Base-by-base conservation (phyloP, 2,797 vertebrate genomes). In the Poeciliopsis gracilis region DNA sequence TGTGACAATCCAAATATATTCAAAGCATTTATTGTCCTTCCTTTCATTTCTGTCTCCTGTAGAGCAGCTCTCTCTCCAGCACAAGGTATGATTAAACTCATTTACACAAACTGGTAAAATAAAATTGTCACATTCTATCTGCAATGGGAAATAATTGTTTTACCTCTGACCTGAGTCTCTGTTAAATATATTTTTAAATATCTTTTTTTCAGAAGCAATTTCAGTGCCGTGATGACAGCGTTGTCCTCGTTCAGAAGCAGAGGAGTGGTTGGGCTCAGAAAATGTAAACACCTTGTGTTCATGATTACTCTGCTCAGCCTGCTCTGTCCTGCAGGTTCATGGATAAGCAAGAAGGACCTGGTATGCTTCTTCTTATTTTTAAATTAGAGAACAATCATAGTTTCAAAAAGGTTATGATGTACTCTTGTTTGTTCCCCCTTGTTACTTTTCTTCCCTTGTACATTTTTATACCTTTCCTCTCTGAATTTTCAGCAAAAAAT, bases 31-130 rank as follows among this genome's bases (percentile, higher is more conserved):
- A 3, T 23, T 18, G 20, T 72, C 49, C 16, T n/a, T 9, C 0
- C 0, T 59, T 77, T 59, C 0, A 0, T 72, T 57, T 25, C 33
- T 38, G 4, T 25, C 33, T 53, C 47, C 36, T n/a, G 12, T 23
- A 72, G 16, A 49, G 45, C 0, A 25, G 41, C 18, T 70, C n/a
- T 0, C 33, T 16, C 51, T 53, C 12, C 51, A 28, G 1, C 59
- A 18, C 3, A 30, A 78, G 77, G 77, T 72, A 36, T 23, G 70
- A 0, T 0, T 67, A 53, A 13, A 18, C 0, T 76, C 1, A 9
- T 33, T 38, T 1, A 0, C 13, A 10, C 23, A 43, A 16, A 76
- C 46, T 0, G 46, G 1, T 63, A 10, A 2, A 18, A 13, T 33
- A 33, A 2, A 33, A 2, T 51, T 16, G 7, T 4, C 41, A 30